Percentiles rank a stretch among this genome's conserved stretches.
Evolutionary conservation across 2,113 vertebrate species (phyloP).

Genomic region (Oncorhynchus keta): DNA sequence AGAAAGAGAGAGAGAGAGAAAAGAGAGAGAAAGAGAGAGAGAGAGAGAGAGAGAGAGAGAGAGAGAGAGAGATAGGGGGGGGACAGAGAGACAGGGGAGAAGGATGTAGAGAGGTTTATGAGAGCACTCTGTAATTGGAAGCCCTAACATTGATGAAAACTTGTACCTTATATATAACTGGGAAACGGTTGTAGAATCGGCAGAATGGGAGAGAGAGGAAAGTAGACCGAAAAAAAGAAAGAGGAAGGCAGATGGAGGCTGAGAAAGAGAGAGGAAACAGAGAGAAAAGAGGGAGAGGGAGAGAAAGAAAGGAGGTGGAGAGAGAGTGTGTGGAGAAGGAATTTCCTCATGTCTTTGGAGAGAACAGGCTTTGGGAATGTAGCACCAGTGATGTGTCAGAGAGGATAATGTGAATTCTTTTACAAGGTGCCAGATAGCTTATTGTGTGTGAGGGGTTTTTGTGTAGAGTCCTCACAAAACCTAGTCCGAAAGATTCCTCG

Average conservation of each 20-base stretch:
- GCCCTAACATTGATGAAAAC: neutral
- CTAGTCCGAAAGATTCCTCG: too few species aligned
- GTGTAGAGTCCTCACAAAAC: too few species aligned
- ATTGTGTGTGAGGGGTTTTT: too few species aligned
- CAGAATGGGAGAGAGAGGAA: neutral
- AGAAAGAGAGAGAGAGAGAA: too few species aligned
- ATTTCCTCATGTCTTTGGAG: too few species aligned
- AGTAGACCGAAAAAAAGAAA: neutral
- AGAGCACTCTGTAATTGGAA: neutral
- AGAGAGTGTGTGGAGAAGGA: neutral
- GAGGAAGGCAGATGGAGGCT: neutral
- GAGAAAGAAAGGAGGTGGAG: neutral
- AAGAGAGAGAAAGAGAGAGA: too few species aligned
- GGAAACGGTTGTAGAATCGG: neutral
- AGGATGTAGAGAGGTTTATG: neutral
- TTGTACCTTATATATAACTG: neutral
- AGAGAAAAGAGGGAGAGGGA: neutral
- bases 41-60: too few species aligned
- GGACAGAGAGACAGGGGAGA: neutral
- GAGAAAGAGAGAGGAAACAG: neutral
- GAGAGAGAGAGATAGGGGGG: neutral
- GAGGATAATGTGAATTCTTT: too few species aligned
- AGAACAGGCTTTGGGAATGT: too few species aligned
- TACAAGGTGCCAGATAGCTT: too few species aligned
- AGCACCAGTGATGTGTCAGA: too few species aligned